These are phyloP conservation scores for Heliconius eleuchia DNA, from an alignment of 1,140 invertebrate species.

Conservation along the genomic window DNA sequence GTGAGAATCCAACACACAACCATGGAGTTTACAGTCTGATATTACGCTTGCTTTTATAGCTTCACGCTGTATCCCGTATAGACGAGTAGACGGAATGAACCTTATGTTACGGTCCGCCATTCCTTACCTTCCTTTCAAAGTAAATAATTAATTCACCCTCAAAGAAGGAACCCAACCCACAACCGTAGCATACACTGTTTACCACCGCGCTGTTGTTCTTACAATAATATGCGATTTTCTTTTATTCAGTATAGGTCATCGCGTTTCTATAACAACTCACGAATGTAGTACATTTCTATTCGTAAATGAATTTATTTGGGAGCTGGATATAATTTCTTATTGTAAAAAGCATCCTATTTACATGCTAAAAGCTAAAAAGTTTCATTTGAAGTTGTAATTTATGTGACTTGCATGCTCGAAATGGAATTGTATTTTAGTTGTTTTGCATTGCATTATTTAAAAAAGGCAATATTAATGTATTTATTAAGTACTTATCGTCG, in stretches of 20 bases:
- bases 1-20: too few species aligned
- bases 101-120: too few species aligned
- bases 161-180: too few species aligned
- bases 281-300: background rate
- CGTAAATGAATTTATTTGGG: background rate
- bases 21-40: too few species aligned
- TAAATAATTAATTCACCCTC: too few species aligned
- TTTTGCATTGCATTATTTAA: background rate
- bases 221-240: background rate
- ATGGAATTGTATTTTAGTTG: background rate
- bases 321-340: background rate
- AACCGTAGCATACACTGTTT: too few species aligned
- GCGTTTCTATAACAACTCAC: background rate
- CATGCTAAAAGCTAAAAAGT: slow-evolving; percentile 13
- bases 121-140: too few species aligned
- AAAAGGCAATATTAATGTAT: slow-evolving; percentile 4
- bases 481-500: background rate
- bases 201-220: too few species aligned
- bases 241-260: background rate
- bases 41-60: too few species aligned
- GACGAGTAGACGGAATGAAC: too few species aligned
- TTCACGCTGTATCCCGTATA: too few species aligned
- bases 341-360: slow-evolving; percentile 12
- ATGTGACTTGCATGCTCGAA: slow-evolving; percentile 9
- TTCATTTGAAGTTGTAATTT: slow-evolving; percentile 21